Base-by-base conservation (phyloP, 1,140 invertebrate genomes). In the Steinernema khuongi region DNA sequence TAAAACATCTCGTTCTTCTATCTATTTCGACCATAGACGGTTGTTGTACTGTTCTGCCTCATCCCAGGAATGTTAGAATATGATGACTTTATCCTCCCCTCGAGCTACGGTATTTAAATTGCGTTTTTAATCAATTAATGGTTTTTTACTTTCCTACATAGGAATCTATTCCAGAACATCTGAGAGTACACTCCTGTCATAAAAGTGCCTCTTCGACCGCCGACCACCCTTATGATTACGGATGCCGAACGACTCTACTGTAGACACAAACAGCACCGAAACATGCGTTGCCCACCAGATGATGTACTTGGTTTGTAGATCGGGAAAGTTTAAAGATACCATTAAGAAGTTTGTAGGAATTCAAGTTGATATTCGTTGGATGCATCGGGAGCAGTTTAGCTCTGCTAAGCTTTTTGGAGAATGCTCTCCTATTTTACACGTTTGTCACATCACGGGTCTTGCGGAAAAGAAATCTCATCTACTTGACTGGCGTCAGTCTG, bases 301-400 rank as follows among this genome's bases (percentile, higher is more conserved):
- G 50, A 11, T 60, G 50, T 60, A 17, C 26, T 22, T 60, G 50
- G 50, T 60, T 7, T 60, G 50, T 22, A 11, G 22, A 60, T n/a
- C 4, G 4, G 26, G 22, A 60, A 22, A 17, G 22, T 14, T 60
- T 22, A 60, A 60, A n/a, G 14, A 2, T 4, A 7, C 14, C 14
- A 60, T 22, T 2, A 7, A 4, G 14, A 2, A 2, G 26, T n/a
- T 60, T 60, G 36, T 26, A 60, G 50, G 50, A 60, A 22, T 60
- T 60, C 50, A 81, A 81, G 76, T 71, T 81, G 74, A 67, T 77
- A 2, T 72, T 81, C 31, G 80, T 81, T n/a, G 80, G 79, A 11
- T 33, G 73, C 19, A 31, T 81, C 19, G 80, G 80, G 19, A 43
- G 72, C 14, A 68, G 71, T 14, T 74, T 79, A 17, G 80, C 80